Base-by-base conservation (phyloP, 2,888 invertebrate genomes). In the Eurois occulta region DNA sequence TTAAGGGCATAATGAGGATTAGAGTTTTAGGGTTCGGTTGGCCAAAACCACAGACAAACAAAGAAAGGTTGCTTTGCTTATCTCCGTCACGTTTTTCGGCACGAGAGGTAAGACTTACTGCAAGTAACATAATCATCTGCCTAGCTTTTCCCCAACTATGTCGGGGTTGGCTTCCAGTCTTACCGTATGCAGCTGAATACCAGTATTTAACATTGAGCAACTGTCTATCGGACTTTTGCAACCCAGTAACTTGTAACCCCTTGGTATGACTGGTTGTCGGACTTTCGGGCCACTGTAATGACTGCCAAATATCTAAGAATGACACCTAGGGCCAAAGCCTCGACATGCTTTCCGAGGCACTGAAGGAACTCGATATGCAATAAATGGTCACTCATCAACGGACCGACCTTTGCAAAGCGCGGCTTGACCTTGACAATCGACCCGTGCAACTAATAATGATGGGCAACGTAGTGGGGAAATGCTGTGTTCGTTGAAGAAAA, bases 1-100 rank as follows among this genome's bases (percentile, higher is more conserved):
- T 72, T 80, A 71, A 60, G 32, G 18, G 13, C 24, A 13, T 75
- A 77, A 87, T 75, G 72, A 71, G 55, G 18, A 68, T 78, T 75
- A 4, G 18, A 32, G n/a, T 13, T 46, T 72, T 82, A 68, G 75
- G 76, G 69, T 69, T 71, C 60, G 18, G 43, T 41, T 4, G 8
- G n/a, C n/a, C n/a, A 38, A 35, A 35, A 35, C 32, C 35, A 5
- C 62, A 58, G 55, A 28, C 16, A 28, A 58, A 58, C 58, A 58
- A 58, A 28, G 3, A n/a, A 24, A 7, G 8, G 18, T 32, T 18
- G 32, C 8, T 32, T 32, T 18, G 32, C 8, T 32, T 60, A 32
- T 60, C 32, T 60, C 18, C 32, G 7, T 60, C 18, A 32, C 60
- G 18, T 60, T 32, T 32, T 21, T 32, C 1, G 35, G 10, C 21